Evolutionary conservation across 2,888 invertebrate genomes (phyloP).

Genomic region (Chesias legatella): DNA sequence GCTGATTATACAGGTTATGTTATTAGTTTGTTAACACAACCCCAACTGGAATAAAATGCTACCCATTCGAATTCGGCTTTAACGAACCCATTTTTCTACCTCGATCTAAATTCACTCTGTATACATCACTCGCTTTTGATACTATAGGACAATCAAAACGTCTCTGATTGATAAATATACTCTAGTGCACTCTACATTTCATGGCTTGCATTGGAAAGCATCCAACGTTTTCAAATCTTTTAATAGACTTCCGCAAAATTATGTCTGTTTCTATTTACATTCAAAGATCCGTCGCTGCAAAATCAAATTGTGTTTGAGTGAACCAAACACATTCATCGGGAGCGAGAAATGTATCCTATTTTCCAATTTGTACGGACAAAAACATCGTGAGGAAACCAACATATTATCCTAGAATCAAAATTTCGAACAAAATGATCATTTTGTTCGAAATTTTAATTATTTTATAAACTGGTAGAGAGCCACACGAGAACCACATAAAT

Average conservation of each 20-base stretch:
- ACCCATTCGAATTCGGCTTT: background rate
- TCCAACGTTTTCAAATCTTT: conserved; percentile 36
- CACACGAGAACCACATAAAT: too few species aligned
- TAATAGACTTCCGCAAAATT: conserved; percentile 29
- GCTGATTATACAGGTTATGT: background rate
- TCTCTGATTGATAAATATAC: conserved; percentile 38
- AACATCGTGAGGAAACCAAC: too few species aligned
- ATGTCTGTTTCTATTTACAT: conserved; percentile 22
- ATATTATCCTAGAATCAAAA: too few species aligned
- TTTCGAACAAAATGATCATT: too few species aligned
- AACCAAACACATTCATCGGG: conserved; percentile 3
- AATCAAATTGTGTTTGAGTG: conserved; percentile 15
- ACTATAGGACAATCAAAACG: conserved; percentile 32
- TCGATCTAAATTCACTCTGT: background rate
- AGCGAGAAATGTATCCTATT: too few species aligned
- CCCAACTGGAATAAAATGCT: conserved; percentile 2
- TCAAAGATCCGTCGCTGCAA: conserved; percentile 17
- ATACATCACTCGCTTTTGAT: conserved; percentile 24
- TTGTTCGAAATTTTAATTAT: too few species aligned
- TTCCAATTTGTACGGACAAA: too few species aligned
- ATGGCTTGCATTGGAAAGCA: conserved; percentile 35
- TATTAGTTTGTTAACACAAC: background rate
- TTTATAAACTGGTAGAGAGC: too few species aligned
- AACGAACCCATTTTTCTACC: too few species aligned
- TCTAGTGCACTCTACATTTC: conserved; percentile 30